Base-by-base conservation (phyloP, 1,140 invertebrate genomes). In the Sycobia sp. region DNA sequence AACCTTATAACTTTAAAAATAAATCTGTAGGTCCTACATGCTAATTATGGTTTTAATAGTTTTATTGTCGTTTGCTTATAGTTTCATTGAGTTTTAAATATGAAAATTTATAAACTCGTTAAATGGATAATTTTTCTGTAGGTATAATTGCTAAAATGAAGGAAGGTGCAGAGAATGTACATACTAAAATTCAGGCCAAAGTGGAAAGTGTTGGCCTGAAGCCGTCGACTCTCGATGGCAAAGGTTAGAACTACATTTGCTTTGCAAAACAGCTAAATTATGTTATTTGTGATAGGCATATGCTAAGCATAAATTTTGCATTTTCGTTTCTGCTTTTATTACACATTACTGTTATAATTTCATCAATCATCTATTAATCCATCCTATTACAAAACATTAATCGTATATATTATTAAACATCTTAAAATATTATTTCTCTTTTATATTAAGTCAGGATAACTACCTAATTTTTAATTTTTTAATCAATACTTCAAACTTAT, bases 101-200 rank as follows among this genome's bases (percentile, higher is more conserved):
- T 20, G 9, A 16, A 51, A 43, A 50, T 38, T 57, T 23, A 23
- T 32, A 36, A 46, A 47, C 23, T 25, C 61, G 20, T 29, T 58
- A 58, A 65, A 53, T 23, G 68, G 61, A 20, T 58, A 57, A 73
- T 71, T 82, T 66, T 80, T 75, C 75, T 80, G 25, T 79, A 95
- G 94, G 94, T 77, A 90, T 97, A 71, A 83, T 96, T 60, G 92
- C 95, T 51, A 97, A 96, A 81, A 92, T 97, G 84, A 97, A 97
- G 85, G 95, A 97, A 79, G 93, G 94, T 49, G 95, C 95, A 0
- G 95, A 97, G 79, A 94, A 89, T 69, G 90, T 96, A 57, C 92
- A 95, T 69, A 94, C 93, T 62, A 95, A 95, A 79, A 88, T 97
- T 63, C 95, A 97, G 84, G 92, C 93, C 5, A 97, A 94, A 82